Conservation (phyloP, 2,113 vertebrate species). For the Chrysochloris asiatica region DNA sequence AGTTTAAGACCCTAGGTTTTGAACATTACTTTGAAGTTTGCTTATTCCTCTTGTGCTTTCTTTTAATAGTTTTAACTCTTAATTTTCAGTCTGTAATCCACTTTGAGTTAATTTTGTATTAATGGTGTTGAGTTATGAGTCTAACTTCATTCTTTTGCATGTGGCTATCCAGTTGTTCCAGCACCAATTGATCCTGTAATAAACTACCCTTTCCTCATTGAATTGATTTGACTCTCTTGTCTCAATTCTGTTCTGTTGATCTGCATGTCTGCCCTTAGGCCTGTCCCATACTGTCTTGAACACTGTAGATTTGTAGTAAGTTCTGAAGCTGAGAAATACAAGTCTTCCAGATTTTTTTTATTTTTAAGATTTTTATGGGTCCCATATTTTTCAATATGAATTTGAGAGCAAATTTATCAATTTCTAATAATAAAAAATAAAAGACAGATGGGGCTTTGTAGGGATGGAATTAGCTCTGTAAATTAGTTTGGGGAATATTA, state of each 20-base stretch:
- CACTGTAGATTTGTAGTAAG: background rate
- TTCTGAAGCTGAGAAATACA: background rate
- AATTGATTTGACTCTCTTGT: no score
- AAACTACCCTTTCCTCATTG: background rate
- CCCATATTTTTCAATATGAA: background rate
- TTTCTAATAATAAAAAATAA: background rate
- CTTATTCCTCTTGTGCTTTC: no score
- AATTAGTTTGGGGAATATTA: background rate
- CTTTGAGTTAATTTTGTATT: slow-evolving; percentile 18
- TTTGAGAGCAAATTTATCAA: background rate
- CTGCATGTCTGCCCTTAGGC: background rate
- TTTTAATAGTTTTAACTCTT: no score
- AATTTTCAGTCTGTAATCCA: no score
- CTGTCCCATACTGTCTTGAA: background rate
- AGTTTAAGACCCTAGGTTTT: background rate
- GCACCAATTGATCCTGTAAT: background rate
- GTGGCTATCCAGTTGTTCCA: background rate
- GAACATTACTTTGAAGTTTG: background rate
- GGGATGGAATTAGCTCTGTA: background rate
- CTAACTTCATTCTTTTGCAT: background rate
- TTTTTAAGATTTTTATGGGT: slow-evolving; percentile 20
- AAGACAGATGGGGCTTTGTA: no score
- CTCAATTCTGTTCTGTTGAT: background rate
- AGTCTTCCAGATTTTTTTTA: background rate
- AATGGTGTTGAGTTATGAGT: background rate